Evolutionary conservation across 1,140 invertebrate species (phyloP).

Genomic region (Mylabris phalerata): DNA sequence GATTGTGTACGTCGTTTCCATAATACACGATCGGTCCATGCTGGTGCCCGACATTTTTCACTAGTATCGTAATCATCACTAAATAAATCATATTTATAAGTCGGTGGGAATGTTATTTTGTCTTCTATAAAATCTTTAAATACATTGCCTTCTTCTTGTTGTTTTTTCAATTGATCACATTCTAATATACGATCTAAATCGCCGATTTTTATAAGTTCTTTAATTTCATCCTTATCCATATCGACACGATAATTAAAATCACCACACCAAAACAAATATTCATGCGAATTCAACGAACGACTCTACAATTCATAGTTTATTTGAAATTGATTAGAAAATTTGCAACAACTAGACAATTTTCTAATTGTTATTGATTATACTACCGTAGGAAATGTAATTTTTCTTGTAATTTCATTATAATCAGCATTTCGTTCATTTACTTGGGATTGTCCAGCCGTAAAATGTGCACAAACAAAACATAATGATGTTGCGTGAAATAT

Average conservation of each 20-base stretch:
- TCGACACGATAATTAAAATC: conserved; percentile 99
- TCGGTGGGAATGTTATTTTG: conserved; percentile 86
- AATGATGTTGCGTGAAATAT: conserved; percentile 87
- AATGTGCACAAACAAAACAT: conserved; percentile 98
- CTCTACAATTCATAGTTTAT: conserved; percentile 45
- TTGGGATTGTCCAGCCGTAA: conserved; percentile 96
- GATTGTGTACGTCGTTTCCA: conserved; percentile 75
- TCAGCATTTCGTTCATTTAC: conserved; percentile 93
- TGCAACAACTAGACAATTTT: too few relatives aligned
- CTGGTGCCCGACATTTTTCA: conserved; percentile 93
- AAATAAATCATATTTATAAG: conserved; percentile 99
- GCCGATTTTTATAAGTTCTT: conserved; percentile 70
- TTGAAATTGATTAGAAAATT: too few relatives aligned
- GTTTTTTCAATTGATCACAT: conserved; percentile 83
- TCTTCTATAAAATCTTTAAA: conserved; percentile 95
- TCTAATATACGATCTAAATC: conserved; percentile 74
- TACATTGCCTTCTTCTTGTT: conserved; percentile 76
- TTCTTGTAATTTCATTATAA: conserved; percentile 90
- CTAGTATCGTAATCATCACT: conserved; percentile 99
- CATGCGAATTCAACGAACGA: conserved; percentile 85
- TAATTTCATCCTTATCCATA: conserved; percentile 91
- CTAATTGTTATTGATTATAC: conserved; percentile 5
- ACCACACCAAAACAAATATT: conserved; percentile 99
- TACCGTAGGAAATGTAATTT: conserved; percentile 90
- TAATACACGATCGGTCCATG: conserved; percentile 95